Conservation (phyloP, 2,797 vertebrate genomes). For the Propithecus deckenii region DNA sequence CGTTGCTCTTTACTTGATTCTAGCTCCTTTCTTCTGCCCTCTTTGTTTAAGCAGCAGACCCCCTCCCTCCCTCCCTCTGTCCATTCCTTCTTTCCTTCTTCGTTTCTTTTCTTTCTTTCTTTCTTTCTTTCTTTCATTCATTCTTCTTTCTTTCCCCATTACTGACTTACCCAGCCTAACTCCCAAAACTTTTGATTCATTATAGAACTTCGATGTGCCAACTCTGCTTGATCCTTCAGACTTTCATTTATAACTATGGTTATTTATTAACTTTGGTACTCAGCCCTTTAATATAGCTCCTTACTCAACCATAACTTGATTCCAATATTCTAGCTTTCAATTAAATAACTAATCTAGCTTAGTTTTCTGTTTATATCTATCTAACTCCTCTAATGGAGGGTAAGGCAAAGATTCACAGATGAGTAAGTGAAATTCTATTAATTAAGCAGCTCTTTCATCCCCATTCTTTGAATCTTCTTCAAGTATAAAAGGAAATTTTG, state of each 20-base stretch:
- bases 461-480: neutral
- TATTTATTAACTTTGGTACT: neutral
- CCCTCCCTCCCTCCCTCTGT: rapidly evolving
- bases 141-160: neutral
- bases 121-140: rapidly evolving
- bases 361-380: neutral
- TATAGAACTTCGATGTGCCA: neutral
- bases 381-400: neutral
- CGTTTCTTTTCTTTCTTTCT: neutral
- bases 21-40: neutral
- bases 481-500: neutral
- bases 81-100: too few species aligned
- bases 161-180: neutral
- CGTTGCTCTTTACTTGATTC: neutral
- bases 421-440: neutral
- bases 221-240: neutral
- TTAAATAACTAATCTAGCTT: neutral
- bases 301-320: neutral
- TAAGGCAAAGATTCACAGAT: neutral
- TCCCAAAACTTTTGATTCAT: neutral
- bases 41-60: neutral
- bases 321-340: neutral
- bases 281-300: neutral
- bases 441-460: neutral
- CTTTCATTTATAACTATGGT: neutral